Base-by-base conservation (phyloP, 2,888 invertebrate species). In the Agapostemon virescens region DNA sequence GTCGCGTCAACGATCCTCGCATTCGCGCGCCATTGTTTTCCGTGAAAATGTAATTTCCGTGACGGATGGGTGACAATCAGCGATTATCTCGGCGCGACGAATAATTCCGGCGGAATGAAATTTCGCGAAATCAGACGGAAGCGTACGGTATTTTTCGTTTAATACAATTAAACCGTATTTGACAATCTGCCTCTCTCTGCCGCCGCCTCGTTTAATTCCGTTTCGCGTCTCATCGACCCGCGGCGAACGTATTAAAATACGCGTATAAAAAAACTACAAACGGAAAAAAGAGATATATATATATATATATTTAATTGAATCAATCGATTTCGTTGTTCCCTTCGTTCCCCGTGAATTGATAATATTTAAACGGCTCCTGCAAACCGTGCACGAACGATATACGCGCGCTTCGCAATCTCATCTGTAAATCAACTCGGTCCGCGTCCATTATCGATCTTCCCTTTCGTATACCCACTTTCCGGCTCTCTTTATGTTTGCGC, bases 131-230 rank as follows among this genome's bases (percentile, higher is more conserved):
- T 40, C 38, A 17, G n/a, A 49, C 45, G 17, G 26, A 55, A 26
- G 26, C 26, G 7, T 20, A 3, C 70, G 38, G 52, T 52, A 72
- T 75, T 72, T n/a, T 52, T 49, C 70, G 69, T 70, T 70, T n/a
- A 61, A 15, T 38, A 45, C 42, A 61, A 45, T 45, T 45, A 69
- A 69, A 74, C 61, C 36, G 74, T 26, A 63, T 63, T 74, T 49
- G 13, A 26, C 42, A 26, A 61, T 70, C 26, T 23, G 67, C 17
- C 15, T 30, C 33, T 33, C 55, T 69, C n/a, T n/a, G n/a, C n/a
- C n/a, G n/a, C n/a, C 58, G n/a, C 45, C 45, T 61, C 45, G 9
- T 74, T 74, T 74, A 74, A 74, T 74, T 69, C 61, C 70, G 23
- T 69, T 36, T 45, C 7, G 40, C 20, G 30, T n/a, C 40, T 4